phyloP scores from a whole-genome alignment of 2,888 invertebrate species.

The Chymomyza fuscimana region DNA sequence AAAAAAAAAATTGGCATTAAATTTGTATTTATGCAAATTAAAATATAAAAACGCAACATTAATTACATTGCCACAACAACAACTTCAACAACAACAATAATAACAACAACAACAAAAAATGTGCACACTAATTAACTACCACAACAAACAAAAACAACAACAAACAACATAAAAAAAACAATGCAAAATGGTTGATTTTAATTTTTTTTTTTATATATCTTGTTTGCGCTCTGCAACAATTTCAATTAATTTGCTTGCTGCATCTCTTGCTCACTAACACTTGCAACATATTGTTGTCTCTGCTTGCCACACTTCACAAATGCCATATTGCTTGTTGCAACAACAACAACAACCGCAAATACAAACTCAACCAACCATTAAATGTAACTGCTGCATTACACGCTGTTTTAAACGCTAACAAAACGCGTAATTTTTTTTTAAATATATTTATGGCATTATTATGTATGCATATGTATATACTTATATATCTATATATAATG shows the following conservation, averaged over 20 bases:
- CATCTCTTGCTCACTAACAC: slow-evolving; percentile 8
- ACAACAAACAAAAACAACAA: slow-evolving; percentile 44
- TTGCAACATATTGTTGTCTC: slow-evolving; percentile 40
- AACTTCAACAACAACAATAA: slow-evolving; percentile 28
- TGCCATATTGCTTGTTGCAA: slow-evolving; percentile 42
- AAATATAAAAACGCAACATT: slow-evolving; percentile 38
- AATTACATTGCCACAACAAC: slow-evolving; percentile 33
- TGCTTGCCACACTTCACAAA: slow-evolving; percentile 40
- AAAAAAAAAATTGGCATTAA: slow-evolving; percentile 26
- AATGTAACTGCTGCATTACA: slow-evolving; percentile 24
- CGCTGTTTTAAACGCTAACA: slow-evolving; percentile 37
- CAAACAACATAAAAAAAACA: slow-evolving; percentile 1
- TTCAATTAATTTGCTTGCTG: slow-evolving; percentile 48
- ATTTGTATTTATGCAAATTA: slow-evolving; percentile 22
- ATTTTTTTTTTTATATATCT: slow-evolving; percentile 12
- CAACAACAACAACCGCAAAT: slow-evolving; percentile 29
- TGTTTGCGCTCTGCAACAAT: slow-evolving; percentile 37
- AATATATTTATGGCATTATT: neutral
- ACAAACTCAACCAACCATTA: slow-evolving; percentile 20
- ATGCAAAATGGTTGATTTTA: slow-evolving; percentile 14
- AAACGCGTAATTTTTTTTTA: slow-evolving; percentile 19
- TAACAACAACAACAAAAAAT: slow-evolving; percentile 6
- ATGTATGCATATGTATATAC: slow-evolving; percentile 27
- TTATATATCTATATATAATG: neutral
- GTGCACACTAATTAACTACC: slow-evolving; percentile 53